Percentiles rank a stretch among this genome's conserved stretches.
Conservation (phyloP, 1,140 invertebrate genomes). For the Brachionus calyciflorus region DNA sequence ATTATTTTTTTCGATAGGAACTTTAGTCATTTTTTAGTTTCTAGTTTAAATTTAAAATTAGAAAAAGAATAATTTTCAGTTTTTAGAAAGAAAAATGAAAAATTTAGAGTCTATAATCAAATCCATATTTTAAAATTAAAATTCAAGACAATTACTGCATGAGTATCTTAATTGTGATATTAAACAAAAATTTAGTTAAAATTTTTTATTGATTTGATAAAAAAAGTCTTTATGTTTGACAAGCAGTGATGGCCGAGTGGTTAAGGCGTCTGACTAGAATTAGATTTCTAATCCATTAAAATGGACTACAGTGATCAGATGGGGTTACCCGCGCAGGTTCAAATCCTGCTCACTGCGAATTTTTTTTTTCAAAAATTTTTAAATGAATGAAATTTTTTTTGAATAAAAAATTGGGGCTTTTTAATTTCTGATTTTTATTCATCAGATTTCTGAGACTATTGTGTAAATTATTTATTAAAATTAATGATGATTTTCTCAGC, state of each 20-base stretch:
- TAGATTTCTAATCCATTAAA: slow-evolving; percentile 41
- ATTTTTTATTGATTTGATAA: neutral
- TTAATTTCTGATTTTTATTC: too few species aligned
- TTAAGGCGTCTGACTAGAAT: slow-evolving; percentile 46
- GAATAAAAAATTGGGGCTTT: too few species aligned
- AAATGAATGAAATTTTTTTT: too few species aligned
- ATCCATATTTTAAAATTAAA: neutral
- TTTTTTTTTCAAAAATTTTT: slow-evolving; percentile 6
- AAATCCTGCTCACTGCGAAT: slow-evolving; percentile 45
- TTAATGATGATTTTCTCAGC: too few species aligned
- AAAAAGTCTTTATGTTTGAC: neutral
- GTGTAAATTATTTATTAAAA: too few species aligned
- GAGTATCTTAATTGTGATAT: too few species aligned
- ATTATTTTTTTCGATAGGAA: slow-evolving; percentile 8
- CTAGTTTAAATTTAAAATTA: neutral
- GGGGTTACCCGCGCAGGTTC: slow-evolving; percentile 44
- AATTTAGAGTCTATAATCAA: neutral
- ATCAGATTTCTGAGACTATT: too few species aligned
- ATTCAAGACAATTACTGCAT: neutral
- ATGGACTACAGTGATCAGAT: slow-evolving; percentile 33
- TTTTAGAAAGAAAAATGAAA: neutral
- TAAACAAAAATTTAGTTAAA: neutral
- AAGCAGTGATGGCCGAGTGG: slow-evolving; percentile 44
- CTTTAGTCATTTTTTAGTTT: slow-evolving; percentile 7
- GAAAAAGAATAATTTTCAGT: too few species aligned